Conservation (phyloP, 2,888 invertebrate genomes). For the Brassicogethes aeneus region DNA sequence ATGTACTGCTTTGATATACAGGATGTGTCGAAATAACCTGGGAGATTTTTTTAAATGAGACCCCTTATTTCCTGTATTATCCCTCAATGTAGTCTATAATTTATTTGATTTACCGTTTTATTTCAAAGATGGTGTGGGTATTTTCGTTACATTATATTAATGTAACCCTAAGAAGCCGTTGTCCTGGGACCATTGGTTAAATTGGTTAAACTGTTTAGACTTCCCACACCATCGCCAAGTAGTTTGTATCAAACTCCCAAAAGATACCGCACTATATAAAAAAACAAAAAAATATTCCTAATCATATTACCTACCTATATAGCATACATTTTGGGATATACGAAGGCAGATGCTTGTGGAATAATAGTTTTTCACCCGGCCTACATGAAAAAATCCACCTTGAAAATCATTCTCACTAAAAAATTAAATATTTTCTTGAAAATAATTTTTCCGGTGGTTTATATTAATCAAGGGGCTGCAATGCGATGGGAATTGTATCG, state of each 20-base stretch:
- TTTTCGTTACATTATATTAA: background rate
- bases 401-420: background rate
- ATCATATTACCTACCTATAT: background rate
- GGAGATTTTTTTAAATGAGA: background rate
- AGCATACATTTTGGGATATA: slow-evolving; percentile 4
- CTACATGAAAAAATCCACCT: slow-evolving; percentile 15
- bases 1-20: slow-evolving; percentile 8
- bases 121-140: background rate
- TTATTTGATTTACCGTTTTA: background rate
- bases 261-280: background rate
- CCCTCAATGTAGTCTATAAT: background rate
- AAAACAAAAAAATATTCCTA: slow-evolving; percentile 2
- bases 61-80: background rate
- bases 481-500: slow-evolving; percentile 37
- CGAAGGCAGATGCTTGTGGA: slow-evolving; percentile 16
- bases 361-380: slow-evolving; percentile 24
- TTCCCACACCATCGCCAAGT: background rate
- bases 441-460: too few relatives aligned
- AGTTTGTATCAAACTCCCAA: slow-evolving; percentile 2
- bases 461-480: slow-evolving; percentile 33
- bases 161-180: background rate
- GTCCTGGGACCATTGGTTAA: background rate
- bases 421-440: too few relatives aligned
- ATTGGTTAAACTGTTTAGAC: background rate
- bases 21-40: background rate